Percentiles rank a stretch among this genome's conserved stretches.
Evolutionary conservation across 2,113 vertebrate genomes (phyloP).

Genomic region (Stegostoma tigrinum): DNA sequence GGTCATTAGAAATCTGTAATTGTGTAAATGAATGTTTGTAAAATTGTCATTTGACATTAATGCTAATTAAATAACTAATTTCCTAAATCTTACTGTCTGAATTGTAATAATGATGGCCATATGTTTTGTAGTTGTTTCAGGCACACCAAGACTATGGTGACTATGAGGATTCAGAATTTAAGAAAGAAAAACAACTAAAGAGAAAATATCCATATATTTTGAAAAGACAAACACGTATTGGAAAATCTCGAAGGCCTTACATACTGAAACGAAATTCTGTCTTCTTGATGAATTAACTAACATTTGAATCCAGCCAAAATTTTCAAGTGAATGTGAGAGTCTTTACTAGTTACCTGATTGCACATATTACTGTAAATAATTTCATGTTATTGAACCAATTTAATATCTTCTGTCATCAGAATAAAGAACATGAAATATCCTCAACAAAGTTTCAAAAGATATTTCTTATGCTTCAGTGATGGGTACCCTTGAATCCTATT

Average conservation of each 20-base stretch:
- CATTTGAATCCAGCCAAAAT: background rate
- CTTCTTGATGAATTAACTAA: constrained; percentile 56
- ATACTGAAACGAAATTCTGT: constrained; percentile 80
- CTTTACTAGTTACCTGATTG: background rate
- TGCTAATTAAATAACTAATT: background rate
- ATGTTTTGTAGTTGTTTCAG: constrained; percentile 61
- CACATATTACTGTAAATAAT: background rate
- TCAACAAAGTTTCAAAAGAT: background rate
- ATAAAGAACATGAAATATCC: background rate
- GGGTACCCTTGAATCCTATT: background rate
- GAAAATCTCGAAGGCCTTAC: constrained; percentile 87
- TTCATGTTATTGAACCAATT: background rate
- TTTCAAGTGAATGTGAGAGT: background rate
- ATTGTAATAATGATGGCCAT: background rate
- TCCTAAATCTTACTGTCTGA: background rate
- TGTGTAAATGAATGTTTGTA: background rate
- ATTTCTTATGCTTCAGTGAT: background rate
- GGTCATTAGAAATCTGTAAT: background rate
- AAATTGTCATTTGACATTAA: background rate
- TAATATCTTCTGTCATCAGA: background rate
- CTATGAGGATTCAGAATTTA: constrained; percentile 58
- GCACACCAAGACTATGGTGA: constrained; percentile 63
- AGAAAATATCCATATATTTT: constrained; percentile 93
- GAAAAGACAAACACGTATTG: constrained; percentile 75
- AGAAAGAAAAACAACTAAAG: constrained; percentile 71